Evolutionary conservation across 2,113 vertebrate genomes (phyloP).

Genomic region (Meriones unguiculatus): DNA sequence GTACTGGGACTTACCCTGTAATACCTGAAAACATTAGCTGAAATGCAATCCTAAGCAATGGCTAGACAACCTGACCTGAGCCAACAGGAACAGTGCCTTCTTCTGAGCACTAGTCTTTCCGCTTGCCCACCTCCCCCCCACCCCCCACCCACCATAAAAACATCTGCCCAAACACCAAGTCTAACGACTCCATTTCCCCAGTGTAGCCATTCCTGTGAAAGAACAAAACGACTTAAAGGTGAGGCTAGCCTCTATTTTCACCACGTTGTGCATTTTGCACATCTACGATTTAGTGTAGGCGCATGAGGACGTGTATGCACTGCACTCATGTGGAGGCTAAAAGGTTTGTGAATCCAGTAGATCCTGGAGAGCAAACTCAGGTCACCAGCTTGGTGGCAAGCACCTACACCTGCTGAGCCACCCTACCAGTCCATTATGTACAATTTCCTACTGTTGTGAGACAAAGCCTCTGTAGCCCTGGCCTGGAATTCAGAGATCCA

Average conservation of each 20-base stretch:
- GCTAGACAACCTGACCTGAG: neutral
- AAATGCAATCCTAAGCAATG: neutral
- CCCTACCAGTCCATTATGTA: neutral
- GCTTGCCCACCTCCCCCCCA: neutral
- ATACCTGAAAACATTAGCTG: slow-evolving; percentile 2
- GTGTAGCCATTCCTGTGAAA: neutral
- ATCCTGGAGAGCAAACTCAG: neutral
- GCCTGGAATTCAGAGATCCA: neutral
- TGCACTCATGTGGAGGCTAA: neutral
- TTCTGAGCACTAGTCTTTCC: neutral
- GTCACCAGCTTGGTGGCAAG: neutral
- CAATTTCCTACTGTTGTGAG: neutral
- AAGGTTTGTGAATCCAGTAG: too few species aligned
- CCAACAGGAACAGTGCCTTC: neutral
- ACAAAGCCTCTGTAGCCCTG: neutral
- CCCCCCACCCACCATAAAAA: neutral
- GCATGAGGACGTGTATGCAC: too few species aligned
- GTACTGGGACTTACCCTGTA: slow-evolving; percentile 31
- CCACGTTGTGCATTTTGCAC: neutral
- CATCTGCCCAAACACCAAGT: neutral
- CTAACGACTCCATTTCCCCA: neutral
- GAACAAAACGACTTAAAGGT: neutral
- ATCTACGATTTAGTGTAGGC: neutral
- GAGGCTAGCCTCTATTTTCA: slow-evolving; percentile 1
- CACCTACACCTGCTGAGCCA: neutral